phyloP scores from a whole-genome alignment of 2,113 vertebrate genomes.

The Myrmecobius fasciatus region DNA sequence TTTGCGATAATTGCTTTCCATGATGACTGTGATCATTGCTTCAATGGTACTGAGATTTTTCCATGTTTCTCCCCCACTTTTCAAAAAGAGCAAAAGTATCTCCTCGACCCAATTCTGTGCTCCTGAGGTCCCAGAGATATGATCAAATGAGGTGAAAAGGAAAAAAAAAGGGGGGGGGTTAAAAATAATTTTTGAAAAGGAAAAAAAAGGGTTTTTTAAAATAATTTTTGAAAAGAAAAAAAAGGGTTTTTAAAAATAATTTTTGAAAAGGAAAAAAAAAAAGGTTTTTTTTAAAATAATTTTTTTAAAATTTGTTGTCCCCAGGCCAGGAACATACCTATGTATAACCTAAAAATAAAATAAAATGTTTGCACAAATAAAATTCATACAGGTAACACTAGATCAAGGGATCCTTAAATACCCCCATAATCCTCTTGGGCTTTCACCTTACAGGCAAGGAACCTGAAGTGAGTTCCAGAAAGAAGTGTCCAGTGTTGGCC shows the following conservation, averaged over 20 bases:
- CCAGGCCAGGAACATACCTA: slow-evolving; percentile 25
- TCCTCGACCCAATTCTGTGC: slow-evolving; percentile 58
- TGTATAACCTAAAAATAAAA: neutral
- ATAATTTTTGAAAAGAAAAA: too few species aligned
- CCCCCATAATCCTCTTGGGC: accelerated
- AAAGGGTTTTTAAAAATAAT: too few species aligned
- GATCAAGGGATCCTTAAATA: neutral
- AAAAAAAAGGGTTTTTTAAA: too few species aligned
- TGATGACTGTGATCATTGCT: slow-evolving; percentile 28
- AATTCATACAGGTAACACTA: neutral
- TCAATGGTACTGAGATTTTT: slow-evolving; percentile 12
- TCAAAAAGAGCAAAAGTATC: slow-evolving; percentile 64
- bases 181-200: too few species aligned
- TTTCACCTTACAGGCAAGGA: neutral
- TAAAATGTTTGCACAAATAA: too few species aligned
- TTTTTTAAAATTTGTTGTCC: neutral
- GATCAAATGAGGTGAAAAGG: slow-evolving; percentile 52
- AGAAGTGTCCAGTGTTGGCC: neutral
- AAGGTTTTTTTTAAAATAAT: too few species aligned
- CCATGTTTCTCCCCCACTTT: slow-evolving; percentile 52
- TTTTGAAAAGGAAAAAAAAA: too few species aligned
- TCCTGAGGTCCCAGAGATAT: slow-evolving; percentile 48
- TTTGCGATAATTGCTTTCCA: slow-evolving; percentile 48
- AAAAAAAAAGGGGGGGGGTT: slow-evolving; percentile 17
- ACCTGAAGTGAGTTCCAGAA: neutral